These are phyloP conservation scores for Henricia sp. DNA, from an alignment of 53 echinoderm and acorn worm species.

Conservation along the genomic window DNA sequence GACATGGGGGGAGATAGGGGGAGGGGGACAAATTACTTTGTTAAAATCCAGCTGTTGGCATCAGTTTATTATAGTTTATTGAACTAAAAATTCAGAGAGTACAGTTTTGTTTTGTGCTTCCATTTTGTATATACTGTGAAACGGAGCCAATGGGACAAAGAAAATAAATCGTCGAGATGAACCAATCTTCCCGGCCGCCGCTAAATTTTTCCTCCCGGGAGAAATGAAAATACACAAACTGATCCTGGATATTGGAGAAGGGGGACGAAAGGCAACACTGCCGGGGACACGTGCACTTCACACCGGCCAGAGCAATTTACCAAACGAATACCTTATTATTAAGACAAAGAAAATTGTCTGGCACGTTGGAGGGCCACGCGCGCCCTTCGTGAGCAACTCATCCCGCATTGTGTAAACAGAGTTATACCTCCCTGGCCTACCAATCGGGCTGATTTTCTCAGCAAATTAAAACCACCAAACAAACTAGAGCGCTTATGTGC, in stretches of 20 bases:
- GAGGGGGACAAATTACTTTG: no score
- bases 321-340: slow-evolving; percentile 52
- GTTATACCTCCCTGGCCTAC: slow-evolving; percentile 55
- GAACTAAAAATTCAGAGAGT: slow-evolving; percentile 5
- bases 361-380: slow-evolving; percentile 23
- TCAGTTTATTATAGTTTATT: neutral
- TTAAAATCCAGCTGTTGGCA: no score
- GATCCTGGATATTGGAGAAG: slow-evolving; percentile 6
- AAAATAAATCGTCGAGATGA: slow-evolving; percentile 52
- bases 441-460: slow-evolving; percentile 59
- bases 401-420: slow-evolving; percentile 57
- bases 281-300: slow-evolving; percentile 53
- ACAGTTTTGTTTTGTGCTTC: neutral
- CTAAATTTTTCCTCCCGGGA: slow-evolving; percentile 33
- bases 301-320: slow-evolving; percentile 51
- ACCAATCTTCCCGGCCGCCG: slow-evolving; percentile 37
- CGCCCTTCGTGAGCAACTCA: slow-evolving; percentile 25
- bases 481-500: slow-evolving; percentile 33
- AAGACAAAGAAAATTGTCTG: slow-evolving; percentile 62
- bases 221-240: slow-evolving; percentile 60
- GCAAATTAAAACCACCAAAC: slow-evolving; percentile 59
- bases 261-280: slow-evolving; percentile 40
- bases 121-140: slow-evolving; percentile 27
- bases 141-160: slow-evolving; percentile 54
- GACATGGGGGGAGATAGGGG: no score